Conservation (phyloP, 2,888 invertebrate genomes). For the Dicyrtoma fusca region DNA sequence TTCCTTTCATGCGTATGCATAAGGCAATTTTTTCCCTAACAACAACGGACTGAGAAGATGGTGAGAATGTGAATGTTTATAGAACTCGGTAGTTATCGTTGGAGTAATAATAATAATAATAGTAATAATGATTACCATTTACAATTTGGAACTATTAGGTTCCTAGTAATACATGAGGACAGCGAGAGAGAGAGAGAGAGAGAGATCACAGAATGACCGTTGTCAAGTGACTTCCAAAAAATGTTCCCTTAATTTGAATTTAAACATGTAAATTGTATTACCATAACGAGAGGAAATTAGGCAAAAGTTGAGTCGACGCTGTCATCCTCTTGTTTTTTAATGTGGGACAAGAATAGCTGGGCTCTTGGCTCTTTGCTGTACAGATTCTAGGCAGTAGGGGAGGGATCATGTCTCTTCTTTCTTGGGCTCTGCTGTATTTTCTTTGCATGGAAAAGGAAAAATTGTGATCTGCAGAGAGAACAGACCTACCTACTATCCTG, state of each 20-base stretch:
- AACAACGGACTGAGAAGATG: too few relatives aligned
- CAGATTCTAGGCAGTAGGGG: too few relatives aligned
- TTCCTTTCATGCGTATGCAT: too few relatives aligned
- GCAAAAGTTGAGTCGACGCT: not conserved
- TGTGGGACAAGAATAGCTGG: not conserved
- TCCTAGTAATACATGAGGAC: not conserved
- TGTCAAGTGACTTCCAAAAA: not conserved
- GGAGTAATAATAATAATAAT: not conserved
- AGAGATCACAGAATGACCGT: not conserved
- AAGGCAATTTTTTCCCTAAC: too few relatives aligned
- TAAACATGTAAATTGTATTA: slow-evolving; percentile 9
- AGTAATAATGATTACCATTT: not conserved
- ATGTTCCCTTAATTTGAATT: slow-evolving; percentile 13
- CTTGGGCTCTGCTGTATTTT: too few relatives aligned
- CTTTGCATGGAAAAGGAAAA: too few relatives aligned
- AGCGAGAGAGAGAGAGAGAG: not conserved
- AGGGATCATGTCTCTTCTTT: too few relatives aligned
- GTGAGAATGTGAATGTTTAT: too few relatives aligned
- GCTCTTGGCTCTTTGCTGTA: not conserved
- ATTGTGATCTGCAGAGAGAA: too few relatives aligned
- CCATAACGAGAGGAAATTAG: slow-evolving; percentile 10
- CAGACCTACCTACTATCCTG: too few relatives aligned
- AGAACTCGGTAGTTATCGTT: too few relatives aligned
- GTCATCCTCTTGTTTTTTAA: too few relatives aligned
- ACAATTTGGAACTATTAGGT: not conserved